Conservation (phyloP, 2,797 vertebrate genomes). For the Mergus octosetaceus region DNA sequence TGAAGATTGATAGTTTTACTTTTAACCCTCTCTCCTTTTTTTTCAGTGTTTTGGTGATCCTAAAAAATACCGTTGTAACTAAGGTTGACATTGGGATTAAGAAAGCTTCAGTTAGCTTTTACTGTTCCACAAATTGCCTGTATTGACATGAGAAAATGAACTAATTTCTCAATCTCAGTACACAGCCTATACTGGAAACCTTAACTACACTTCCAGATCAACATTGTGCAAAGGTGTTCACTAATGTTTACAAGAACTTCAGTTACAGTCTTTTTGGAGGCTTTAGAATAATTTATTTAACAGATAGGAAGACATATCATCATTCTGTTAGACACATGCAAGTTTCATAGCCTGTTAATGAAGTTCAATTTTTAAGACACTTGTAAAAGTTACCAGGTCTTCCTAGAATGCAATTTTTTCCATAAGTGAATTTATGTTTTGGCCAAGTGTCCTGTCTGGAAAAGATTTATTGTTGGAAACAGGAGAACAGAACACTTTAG, state of each 20-base stretch:
- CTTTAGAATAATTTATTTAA: neutral
- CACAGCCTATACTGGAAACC: neutral
- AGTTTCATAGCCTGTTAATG: neutral
- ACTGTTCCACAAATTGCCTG: neutral
- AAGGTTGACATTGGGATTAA: accelerated
- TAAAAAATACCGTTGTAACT: neutral
- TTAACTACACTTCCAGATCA: neutral
- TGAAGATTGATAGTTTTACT: neutral
- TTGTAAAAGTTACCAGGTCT: neutral
- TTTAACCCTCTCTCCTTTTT: neutral
- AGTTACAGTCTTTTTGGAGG: neutral
- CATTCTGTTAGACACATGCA: neutral
- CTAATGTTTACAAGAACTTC: neutral
- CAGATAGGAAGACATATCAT: neutral
- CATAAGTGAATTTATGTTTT: neutral
- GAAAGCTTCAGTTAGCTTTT: neutral
- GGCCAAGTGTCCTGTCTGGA: neutral
- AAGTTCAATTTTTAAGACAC: neutral
- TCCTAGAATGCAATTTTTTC: neutral
- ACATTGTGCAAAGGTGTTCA: neutral
- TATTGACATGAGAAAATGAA: neutral
- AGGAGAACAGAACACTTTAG: neutral
- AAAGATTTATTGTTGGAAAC: neutral
- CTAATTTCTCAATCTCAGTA: neutral
- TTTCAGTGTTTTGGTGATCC: neutral